These are phyloP conservation scores for Columba guinea DNA, from an alignment of 2,797 vertebrate species.

Conservation along the genomic window DNA sequence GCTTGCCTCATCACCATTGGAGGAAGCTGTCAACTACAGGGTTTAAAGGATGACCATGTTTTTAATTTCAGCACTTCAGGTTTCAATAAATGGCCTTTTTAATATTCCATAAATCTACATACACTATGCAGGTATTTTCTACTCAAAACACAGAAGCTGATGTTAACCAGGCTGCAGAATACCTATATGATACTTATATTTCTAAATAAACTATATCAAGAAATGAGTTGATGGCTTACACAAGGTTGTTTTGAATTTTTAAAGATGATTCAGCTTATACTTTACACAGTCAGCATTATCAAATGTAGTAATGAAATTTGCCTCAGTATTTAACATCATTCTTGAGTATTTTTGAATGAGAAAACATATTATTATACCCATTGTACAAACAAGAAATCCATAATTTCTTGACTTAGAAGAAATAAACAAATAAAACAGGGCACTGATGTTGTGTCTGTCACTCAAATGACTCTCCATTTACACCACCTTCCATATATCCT, in stretches of 20 bases:
- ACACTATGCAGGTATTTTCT: background rate
- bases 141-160: background rate
- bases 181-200: background rate
- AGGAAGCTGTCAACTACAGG: background rate
- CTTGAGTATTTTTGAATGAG: background rate
- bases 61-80: background rate
- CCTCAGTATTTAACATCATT: background rate
- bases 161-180: background rate
- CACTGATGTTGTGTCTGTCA: background rate
- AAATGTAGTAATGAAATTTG: background rate
- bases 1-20: background rate
- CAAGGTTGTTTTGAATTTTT: background rate
- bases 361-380: background rate
- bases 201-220: background rate
- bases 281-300: background rate
- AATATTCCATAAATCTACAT: background rate
- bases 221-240: background rate
- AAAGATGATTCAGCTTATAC: background rate
- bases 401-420: background rate
- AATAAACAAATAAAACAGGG: background rate
- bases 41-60: background rate
- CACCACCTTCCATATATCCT: fast-evolving
- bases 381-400: background rate
- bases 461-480: background rate
- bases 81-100: background rate